Conservation (phyloP, 2,113 vertebrate genomes). For the Fukomys damarensis region DNA sequence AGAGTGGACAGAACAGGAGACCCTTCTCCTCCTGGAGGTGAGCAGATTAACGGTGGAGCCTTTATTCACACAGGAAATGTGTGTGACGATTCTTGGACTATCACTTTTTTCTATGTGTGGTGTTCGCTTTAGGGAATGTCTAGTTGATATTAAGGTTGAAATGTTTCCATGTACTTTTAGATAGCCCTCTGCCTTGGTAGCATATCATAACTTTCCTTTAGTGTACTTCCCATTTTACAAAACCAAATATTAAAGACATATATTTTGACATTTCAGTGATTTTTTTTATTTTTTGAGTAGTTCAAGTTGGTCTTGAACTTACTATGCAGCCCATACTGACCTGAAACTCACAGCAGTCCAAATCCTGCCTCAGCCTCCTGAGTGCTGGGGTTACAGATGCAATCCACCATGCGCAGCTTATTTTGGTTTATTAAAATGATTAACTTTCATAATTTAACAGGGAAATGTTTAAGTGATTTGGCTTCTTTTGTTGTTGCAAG, state of each 20-base stretch:
- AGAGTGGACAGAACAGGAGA: conserved; percentile 99
- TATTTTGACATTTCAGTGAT: background rate
- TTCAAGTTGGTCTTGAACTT: background rate
- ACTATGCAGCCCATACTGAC: background rate
- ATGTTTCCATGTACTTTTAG: background rate
- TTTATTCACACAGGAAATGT: background rate
- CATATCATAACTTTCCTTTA: background rate
- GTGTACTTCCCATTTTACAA: background rate
- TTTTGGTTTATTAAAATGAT: background rate
- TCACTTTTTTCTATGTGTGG: background rate
- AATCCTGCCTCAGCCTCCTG: background rate
- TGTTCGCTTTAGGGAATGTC: background rate
- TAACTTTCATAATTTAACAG: background rate
- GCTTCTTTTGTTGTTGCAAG: background rate
- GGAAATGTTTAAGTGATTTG: background rate
- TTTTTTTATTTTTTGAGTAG: no score
- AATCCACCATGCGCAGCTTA: background rate
- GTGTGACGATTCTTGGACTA: background rate
- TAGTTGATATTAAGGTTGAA: background rate
- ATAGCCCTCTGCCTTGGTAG: background rate
- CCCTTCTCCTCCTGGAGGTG: conserved; percentile 95
- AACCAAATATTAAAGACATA: background rate
- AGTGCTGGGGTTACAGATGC: background rate
- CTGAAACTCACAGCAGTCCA: background rate
- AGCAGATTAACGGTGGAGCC: conserved; percentile 54